Conservation (phyloP, 2,113 vertebrate genomes). For the Polyodon spathula region DNA sequence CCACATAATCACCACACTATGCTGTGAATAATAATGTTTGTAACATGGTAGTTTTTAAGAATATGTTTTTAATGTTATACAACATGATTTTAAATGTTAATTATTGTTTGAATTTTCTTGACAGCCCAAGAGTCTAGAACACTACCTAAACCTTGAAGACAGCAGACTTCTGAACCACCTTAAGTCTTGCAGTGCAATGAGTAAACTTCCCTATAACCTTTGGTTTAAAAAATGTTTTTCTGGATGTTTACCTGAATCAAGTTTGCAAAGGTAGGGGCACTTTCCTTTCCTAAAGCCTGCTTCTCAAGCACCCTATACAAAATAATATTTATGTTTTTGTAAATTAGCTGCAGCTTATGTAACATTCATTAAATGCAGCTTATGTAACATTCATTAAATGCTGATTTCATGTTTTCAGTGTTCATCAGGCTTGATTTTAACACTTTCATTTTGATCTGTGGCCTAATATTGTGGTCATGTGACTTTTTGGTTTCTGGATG, state of each 20-base stretch:
- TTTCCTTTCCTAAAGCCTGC: neutral
- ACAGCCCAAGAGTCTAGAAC: slow-evolving; percentile 88
- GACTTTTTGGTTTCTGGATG: too few species aligned
- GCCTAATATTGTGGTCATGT: too few species aligned
- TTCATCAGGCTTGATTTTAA: too few species aligned
- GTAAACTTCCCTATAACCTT: slow-evolving; percentile 70
- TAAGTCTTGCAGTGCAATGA: slow-evolving; percentile 57
- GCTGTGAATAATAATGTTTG: too few species aligned
- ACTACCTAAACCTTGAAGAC: slow-evolving; percentile 87
- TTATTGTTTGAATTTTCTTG: slow-evolving; percentile 13
- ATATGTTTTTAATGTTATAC: too few species aligned
- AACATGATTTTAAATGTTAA: too few species aligned
- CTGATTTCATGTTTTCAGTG: too few species aligned
- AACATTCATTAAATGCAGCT: too few species aligned
- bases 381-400: too few species aligned
- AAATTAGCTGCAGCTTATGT: neutral
- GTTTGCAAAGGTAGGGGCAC: slow-evolving; percentile 77
- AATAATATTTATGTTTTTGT: neutral
- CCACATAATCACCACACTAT: too few species aligned
- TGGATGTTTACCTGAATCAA: slow-evolving; percentile 86
- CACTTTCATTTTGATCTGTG: too few species aligned
- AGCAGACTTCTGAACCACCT: slow-evolving; percentile 73
- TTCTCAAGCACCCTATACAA: neutral
- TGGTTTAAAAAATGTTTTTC: slow-evolving; percentile 94
- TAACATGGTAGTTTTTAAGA: too few species aligned